phyloP scores from a whole-genome alignment of 2,888 invertebrate species.

The Euphydryas editha region DNA sequence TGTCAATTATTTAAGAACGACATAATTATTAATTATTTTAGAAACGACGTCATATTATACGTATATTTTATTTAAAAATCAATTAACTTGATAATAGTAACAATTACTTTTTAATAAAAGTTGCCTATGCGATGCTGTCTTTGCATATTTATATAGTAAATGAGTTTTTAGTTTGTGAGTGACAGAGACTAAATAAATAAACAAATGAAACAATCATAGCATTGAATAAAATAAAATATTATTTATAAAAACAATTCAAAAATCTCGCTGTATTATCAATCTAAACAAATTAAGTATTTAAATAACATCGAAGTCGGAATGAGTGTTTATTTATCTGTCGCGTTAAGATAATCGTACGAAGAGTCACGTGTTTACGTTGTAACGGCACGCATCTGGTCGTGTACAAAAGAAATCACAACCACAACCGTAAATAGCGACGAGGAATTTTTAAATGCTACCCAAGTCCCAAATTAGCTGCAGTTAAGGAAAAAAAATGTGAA shows the following conservation, averaged over 20 bases:
- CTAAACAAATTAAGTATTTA: slow-evolving; percentile 17
- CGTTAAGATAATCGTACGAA: slow-evolving; percentile 43
- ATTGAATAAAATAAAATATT: not conserved
- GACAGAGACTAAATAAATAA: too few species aligned
- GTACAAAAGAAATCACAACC: slow-evolving; percentile 28
- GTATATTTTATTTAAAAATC: too few species aligned
- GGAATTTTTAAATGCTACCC: slow-evolving; percentile 4
- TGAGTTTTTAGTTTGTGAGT: too few species aligned
- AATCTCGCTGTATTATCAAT: not conserved
- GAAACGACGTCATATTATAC: too few species aligned
- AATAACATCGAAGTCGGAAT: slow-evolving; percentile 20
- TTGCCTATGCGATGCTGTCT: too few species aligned
- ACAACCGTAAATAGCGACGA: not conserved
- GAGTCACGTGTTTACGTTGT: slow-evolving; percentile 56
- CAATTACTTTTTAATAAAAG: too few species aligned
- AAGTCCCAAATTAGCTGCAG: not conserved
- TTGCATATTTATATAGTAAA: too few species aligned
- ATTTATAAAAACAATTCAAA: slow-evolving; percentile 4
- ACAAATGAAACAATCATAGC: not conserved
- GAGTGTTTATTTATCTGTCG: slow-evolving; percentile 43
- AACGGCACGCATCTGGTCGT: slow-evolving; percentile 60
- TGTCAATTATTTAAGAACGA: too few species aligned
- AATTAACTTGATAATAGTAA: too few species aligned
- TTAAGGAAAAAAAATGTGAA: not conserved
- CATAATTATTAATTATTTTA: too few species aligned